Conservation (phyloP, 2,888 invertebrate genomes). For the Aricia artaxerxes region DNA sequence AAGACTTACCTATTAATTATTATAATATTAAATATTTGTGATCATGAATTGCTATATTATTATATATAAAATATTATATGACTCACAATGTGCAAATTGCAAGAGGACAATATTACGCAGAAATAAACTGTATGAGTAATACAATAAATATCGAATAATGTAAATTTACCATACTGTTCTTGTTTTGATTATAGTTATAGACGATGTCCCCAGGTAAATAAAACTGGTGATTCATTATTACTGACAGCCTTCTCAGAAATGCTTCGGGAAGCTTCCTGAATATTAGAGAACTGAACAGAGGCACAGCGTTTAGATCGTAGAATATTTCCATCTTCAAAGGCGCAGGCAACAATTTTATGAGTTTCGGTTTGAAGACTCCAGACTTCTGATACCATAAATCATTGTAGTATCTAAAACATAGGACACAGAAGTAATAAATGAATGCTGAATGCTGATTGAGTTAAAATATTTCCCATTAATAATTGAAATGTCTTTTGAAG, state of each 20-base stretch:
- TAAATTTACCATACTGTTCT: constrained; percentile 72
- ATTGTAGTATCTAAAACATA: constrained; percentile 66
- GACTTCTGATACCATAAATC: constrained; percentile 78
- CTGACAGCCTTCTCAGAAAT: constrained; percentile 73
- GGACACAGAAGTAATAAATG: neutral
- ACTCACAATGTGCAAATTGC: neutral
- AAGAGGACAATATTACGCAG: constrained; percentile 12
- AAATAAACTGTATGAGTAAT: constrained; percentile 31
- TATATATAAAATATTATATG: constrained; percentile 12
- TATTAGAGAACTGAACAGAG: constrained; percentile 73
- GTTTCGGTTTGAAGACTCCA: constrained; percentile 69
- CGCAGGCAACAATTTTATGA: constrained; percentile 65
- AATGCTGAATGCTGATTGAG: neutral
- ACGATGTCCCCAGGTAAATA: constrained; percentile 77
- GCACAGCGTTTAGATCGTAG: constrained; percentile 75
- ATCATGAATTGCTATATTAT: neutral
- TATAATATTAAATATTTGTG: no score
- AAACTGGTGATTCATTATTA: constrained; percentile 76
- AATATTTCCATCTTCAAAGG: constrained; percentile 77
- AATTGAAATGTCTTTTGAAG: neutral
- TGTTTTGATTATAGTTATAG: constrained; percentile 73
- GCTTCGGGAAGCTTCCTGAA: constrained; percentile 77
- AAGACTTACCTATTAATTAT: no score
- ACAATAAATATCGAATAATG: constrained; percentile 30
- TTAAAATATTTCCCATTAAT: neutral